Conservation (phyloP, 2,797 vertebrate species). For the Jordanella pulchra region DNA sequence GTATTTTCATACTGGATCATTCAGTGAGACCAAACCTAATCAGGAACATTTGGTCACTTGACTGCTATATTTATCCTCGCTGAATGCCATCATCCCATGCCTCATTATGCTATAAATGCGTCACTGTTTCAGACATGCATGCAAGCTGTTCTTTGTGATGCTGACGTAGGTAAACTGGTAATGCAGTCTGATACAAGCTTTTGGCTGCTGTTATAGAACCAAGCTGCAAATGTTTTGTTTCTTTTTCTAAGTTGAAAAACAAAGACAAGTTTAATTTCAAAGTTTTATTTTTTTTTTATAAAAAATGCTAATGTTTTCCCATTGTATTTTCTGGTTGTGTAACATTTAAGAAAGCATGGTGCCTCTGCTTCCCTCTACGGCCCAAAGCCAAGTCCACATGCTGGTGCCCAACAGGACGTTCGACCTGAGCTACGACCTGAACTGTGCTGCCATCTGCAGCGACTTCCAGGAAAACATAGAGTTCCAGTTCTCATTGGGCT, state of each 20-base stretch:
- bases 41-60: slow-evolving; percentile 14
- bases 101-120: slow-evolving; percentile 38
- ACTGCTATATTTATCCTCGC: slow-evolving; percentile 57
- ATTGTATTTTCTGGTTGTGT: slow-evolving; percentile 2
- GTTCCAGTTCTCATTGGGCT: slow-evolving; percentile 94
- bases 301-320: background rate
- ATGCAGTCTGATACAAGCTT: slow-evolving; percentile 42
- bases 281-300: background rate
- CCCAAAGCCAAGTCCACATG: slow-evolving; percentile 86
- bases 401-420: slow-evolving; percentile 90
- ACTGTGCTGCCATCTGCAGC: slow-evolving; percentile 90
- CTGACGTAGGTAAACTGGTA: slow-evolving; percentile 47
- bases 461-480: slow-evolving; percentile 97
- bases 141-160: slow-evolving; percentile 52
- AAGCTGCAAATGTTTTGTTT: slow-evolving; percentile 1
- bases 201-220: slow-evolving; percentile 24
- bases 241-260: background rate
- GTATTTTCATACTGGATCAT: background rate
- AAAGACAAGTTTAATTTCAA: background rate
- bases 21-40: slow-evolving; percentile 32
- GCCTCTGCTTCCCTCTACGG: slow-evolving; percentile 87
- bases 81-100: slow-evolving; percentile 35
- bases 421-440: slow-evolving; percentile 95
- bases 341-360: slow-evolving; percentile 86
- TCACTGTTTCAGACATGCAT: slow-evolving; percentile 41